phyloP scores from a whole-genome alignment of 2,888 invertebrate genomes.

The Rhimphoctona megacephalus region DNA sequence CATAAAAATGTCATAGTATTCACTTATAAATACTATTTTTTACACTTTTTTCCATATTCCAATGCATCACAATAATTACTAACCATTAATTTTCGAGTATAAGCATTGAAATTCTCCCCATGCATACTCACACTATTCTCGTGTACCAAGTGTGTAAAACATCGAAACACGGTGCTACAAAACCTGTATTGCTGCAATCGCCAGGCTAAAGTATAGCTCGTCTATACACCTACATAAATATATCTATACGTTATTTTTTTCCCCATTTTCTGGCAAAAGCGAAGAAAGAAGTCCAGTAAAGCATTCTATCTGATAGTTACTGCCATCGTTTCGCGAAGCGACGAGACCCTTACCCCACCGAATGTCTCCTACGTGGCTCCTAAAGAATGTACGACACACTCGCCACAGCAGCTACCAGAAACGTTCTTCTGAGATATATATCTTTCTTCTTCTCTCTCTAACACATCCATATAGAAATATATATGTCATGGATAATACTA shows the following conservation, averaged over 20 bases:
- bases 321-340: slow-evolving; percentile 64
- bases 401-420: slow-evolving; percentile 56
- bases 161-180: slow-evolving; percentile 5
- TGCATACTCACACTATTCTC: background rate
- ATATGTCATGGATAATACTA: slow-evolving; percentile 20
- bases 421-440: slow-evolving; percentile 34
- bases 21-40: background rate
- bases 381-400: slow-evolving; percentile 67
- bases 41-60: too few relatives aligned
- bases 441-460: slow-evolving; percentile 24
- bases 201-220: background rate
- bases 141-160: background rate
- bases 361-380: slow-evolving; percentile 68
- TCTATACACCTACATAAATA: background rate
- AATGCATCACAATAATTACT: background rate
- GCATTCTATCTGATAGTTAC: slow-evolving; percentile 66
- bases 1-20: background rate
- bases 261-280: background rate
- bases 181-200: slow-evolving; percentile 10
- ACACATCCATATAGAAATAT: background rate
- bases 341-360: slow-evolving; percentile 61
- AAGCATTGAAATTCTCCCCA: background rate
- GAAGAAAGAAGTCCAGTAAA: slow-evolving; percentile 52
- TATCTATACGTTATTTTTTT: background rate
- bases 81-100: background rate